Percentiles rank a stretch among this genome's conserved stretches.
phyloP scores from a whole-genome alignment of 2,888 invertebrate species.

The Drosophila hamatofila region DNA sequence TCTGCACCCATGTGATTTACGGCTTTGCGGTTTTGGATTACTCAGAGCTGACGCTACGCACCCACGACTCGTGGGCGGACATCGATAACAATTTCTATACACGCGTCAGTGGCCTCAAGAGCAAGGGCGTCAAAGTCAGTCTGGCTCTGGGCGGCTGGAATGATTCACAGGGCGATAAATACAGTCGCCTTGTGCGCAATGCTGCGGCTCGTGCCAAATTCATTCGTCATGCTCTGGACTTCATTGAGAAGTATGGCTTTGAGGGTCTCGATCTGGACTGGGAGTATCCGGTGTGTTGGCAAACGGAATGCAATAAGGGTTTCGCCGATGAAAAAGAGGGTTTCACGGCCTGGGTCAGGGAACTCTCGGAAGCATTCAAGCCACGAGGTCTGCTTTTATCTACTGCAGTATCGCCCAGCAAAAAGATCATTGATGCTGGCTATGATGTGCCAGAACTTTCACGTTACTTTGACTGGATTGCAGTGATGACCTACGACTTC shows the following conservation, averaged over 20 bases:
- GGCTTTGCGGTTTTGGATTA: slow-evolving; percentile 96
- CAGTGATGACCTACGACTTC: slow-evolving; percentile 96
- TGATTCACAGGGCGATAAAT: slow-evolving; percentile 95
- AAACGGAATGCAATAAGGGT: slow-evolving; percentile 94
- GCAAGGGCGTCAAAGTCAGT: slow-evolving; percentile 92
- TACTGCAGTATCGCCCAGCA: slow-evolving; percentile 94
- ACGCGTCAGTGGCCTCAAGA: slow-evolving; percentile 91
- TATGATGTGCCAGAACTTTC: slow-evolving; percentile 93
- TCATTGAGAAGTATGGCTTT: slow-evolving; percentile 92
- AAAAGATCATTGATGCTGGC: slow-evolving; percentile 93
- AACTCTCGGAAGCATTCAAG: slow-evolving; percentile 89
- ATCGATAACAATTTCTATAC: slow-evolving; percentile 95
- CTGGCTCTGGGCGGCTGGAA: slow-evolving; percentile 98
- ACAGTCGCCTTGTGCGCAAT: slow-evolving; percentile 93
- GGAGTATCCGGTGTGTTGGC: slow-evolving; percentile 92
- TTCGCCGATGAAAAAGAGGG: slow-evolving; percentile 93
- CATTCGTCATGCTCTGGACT: slow-evolving; percentile 90
- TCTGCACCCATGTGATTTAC: slow-evolving; percentile 97
- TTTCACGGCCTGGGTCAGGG: slow-evolving; percentile 91
- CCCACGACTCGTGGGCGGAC: slow-evolving; percentile 96
- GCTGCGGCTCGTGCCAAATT: slow-evolving; percentile 90
- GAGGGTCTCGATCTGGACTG: slow-evolving; percentile 98
- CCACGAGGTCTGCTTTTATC: slow-evolving; percentile 90
- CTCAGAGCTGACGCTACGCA: slow-evolving; percentile 91
- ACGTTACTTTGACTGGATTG: slow-evolving; percentile 93